Evolutionary conservation across 2,797 vertebrate species (phyloP), one percentile per base, ranked within the genome.

Genomic region (Cossypha dichroa): DNA sequence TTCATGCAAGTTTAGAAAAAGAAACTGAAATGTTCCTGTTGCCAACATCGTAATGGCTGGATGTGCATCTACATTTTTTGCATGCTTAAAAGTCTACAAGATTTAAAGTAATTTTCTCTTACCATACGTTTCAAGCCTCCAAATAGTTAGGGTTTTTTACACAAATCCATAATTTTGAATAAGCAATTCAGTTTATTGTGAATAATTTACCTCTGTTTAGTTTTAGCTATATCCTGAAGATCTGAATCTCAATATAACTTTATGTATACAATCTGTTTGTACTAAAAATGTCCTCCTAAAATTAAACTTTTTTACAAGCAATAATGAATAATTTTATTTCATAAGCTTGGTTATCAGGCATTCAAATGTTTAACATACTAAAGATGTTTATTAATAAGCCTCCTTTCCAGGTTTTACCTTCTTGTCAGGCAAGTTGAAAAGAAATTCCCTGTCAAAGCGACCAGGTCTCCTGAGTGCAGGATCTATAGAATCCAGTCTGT

Each of bases 401-500:
- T 93, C 29, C 26, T 86, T 62, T 67, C 4, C 25, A 91, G 29
- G 40, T 70, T 91, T 97, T 97, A 99, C 99, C 98, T 99, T 99
- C 98, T 99, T 99, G 98, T 99, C 99, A 77, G 99, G 99, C 97
- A 99, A 97, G 97, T 98, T 99, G 98, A 99, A 99, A 98, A 99
- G 99, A 98, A 99, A 99, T 98, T 99, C 99, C 98, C 99, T 99
- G 98, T 99, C 99, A 92, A 99, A 99, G 90, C 99, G 99, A 96
- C 99, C 99, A 94, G 99, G 99, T 98, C 99, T 99, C 99, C 99
- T 99, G 98, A 99, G 99, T 97, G 99, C 99, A 36, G 99, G 99
- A 98, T 99, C 99, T 98, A 99, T 99, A 98, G 99, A 99, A 98
- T 99, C 99, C 98, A 99, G 99, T 99, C 99, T 99, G 98, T 99